Conservation (phyloP, 2,113 vertebrate genomes). For the Balaeniceps rex region DNA sequence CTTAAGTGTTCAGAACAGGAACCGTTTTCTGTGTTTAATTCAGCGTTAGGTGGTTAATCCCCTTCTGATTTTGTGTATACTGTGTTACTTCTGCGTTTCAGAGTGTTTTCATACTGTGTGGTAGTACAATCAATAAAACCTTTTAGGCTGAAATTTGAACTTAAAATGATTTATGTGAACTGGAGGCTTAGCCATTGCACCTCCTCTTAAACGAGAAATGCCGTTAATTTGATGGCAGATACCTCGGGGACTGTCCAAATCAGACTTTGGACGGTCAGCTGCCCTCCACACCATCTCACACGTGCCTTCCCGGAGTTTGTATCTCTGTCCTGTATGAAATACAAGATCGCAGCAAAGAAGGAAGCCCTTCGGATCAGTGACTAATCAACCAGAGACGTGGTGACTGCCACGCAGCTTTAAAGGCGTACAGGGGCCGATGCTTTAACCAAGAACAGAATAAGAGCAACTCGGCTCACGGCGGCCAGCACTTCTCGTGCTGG, state of each 20-base stretch:
- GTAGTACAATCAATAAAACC: conserved; percentile 39
- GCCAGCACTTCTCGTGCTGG: background rate
- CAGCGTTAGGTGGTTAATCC: background rate
- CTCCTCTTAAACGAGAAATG: background rate
- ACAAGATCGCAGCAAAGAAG: background rate
- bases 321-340: too few relatives aligned
- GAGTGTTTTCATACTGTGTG: background rate
- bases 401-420: accelerated
- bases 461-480: accelerated
- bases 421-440: accelerated
- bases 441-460: background rate
- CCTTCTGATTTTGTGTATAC: background rate
- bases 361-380: background rate
- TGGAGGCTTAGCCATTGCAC: background rate
- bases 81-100: background rate
- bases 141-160: background rate
- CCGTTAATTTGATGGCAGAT: background rate
- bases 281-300: background rate
- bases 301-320: background rate
- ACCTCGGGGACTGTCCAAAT: background rate
- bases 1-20: background rate
- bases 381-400: accelerated
- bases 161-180: background rate
- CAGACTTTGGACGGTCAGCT: accelerated
- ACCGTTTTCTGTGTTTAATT: background rate